Base-by-base conservation (phyloP, 2,797 vertebrate genomes). In the Myotis pilosus region DNA sequence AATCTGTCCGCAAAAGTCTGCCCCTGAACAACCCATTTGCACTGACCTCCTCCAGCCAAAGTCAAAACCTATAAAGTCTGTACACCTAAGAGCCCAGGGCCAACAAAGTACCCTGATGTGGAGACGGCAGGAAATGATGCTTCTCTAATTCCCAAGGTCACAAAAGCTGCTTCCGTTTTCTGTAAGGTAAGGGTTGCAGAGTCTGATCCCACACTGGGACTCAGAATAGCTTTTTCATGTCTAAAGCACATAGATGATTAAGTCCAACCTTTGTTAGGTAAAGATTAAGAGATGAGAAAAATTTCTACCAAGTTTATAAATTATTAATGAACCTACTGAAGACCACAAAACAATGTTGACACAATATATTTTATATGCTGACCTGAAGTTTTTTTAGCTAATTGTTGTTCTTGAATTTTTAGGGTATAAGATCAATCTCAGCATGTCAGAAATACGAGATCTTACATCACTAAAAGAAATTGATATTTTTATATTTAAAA, bases 401-500 rank as follows among this genome's bases (percentile, higher is more conserved):
- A 84, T 66, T 69, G 85, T 79, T 51, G 92, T 76, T 75, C 60
- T 71, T 83, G 95, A 95, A 72, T 71, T 75, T 78, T 53, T 72
- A 90, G 36, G 36, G 74, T 74, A 47, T 44, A 88, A 96, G 47
- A 85, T 69, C 47, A 94, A 85, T 90, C 44, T 93, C 41, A 49
- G 44, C n/a, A 38, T 57, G 28, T 28, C 36, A 68, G 33, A 96
- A 96, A 62, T 66, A 89, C 41, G 30, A 89, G 95, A 89, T 68
- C 81, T 62, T 87, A 75, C 25, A 71, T 89, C 16, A 95, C 36
- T 68, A 92, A 94, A 89, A 92, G 68, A 81, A 79, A 79, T 41
- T 51, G 20, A 62, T 17, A 87, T n/a, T 92, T 90, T 80, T 68
- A 71, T 78, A 78, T 62, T 79, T 41, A 93, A 84, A 95, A 82